Evolutionary conservation across 2,113 vertebrate species (phyloP), one percentile per base, ranked within the genome.

Genomic region (Ailurus styani): DNA sequence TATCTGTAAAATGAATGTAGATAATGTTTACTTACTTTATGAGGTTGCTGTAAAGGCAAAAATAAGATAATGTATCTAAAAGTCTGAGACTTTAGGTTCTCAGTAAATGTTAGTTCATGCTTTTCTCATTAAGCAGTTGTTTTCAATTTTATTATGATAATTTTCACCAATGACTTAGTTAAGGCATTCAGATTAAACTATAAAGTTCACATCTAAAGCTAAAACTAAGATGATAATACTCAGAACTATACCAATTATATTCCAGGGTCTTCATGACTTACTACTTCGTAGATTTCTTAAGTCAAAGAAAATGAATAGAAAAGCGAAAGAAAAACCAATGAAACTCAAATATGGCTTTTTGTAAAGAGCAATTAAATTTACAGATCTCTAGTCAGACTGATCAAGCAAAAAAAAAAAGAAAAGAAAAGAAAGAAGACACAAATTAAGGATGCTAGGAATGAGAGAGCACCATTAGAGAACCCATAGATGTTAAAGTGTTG

Each of bases 251-350:
- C 85, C 6, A 86, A 82, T 64, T 47, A 77, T 62, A 57, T 82
- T 68, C 45, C 0, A 95, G 15, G 1, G 17, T 83, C 90, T 95
- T 84, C 13, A 89, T 92, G 14, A 87, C 2, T 73, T 93, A 64
- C 15, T 87, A 90, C 5, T 62, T 37, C 15, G 31, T 37, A 40
- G 52, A 75, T 47, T 88, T 90, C 23, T 60, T 72, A 60, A 9
- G 84, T 45, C 42, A 85, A 97, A 84, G 52, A 90, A 88, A 73
- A 68, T 47, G 47, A 96, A 93, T 4, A 97, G 20, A 91, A 94
- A 91, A 77, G 21, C 6, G 7, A 82, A 8, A 82, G 15, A 85
- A 88, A 86, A 82, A 62, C 85, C 31, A 91, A 52, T 82, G 62
- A 68, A 95, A 86, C 37, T 1, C 14, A 93, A 85, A 78, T 82